Conservation (phyloP, 2,888 invertebrate species). For the Tachina lurida region DNA sequence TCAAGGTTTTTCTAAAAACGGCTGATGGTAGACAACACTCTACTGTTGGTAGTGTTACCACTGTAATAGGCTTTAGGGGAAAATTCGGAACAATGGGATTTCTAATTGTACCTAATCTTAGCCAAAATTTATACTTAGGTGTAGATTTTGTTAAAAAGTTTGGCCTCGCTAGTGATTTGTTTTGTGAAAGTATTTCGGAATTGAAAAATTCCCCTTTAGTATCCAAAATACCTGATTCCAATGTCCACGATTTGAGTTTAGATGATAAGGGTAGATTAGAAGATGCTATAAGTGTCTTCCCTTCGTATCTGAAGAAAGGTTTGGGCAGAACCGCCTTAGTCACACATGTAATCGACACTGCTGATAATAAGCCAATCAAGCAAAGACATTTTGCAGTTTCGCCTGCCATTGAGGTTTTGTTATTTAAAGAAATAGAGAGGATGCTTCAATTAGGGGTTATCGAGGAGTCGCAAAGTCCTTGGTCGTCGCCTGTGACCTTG, state of each 20-base stretch:
- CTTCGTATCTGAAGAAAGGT: constrained; percentile 40
- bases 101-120: constrained; percentile 21
- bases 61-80: neutral
- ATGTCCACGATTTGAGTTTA: too few relatives aligned
- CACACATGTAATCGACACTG: constrained; percentile 23
- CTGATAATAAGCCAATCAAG: constrained; percentile 34
- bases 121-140: constrained; percentile 27
- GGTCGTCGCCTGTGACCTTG: constrained; percentile 35
- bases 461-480: constrained; percentile 46
- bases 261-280: too few relatives aligned
- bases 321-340: constrained; percentile 23
- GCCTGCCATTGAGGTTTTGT: constrained; percentile 15
- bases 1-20: constrained; percentile 9
- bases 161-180: constrained; percentile 14
- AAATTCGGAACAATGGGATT: too few relatives aligned
- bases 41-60: constrained; percentile 17
- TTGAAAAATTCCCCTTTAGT: neutral
- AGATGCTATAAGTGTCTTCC: constrained; percentile 19
- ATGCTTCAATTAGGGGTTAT: constrained; percentile 39
- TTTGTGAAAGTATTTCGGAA: constrained; percentile 7
- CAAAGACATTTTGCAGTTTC: constrained; percentile 35
- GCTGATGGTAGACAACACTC: constrained; percentile 16
- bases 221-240: neutral
- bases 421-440: constrained; percentile 29
- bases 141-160: constrained; percentile 31